These are phyloP conservation scores for Tuta absoluta DNA, from an alignment of 2,888 invertebrate genomes.

Conservation along the genomic window DNA sequence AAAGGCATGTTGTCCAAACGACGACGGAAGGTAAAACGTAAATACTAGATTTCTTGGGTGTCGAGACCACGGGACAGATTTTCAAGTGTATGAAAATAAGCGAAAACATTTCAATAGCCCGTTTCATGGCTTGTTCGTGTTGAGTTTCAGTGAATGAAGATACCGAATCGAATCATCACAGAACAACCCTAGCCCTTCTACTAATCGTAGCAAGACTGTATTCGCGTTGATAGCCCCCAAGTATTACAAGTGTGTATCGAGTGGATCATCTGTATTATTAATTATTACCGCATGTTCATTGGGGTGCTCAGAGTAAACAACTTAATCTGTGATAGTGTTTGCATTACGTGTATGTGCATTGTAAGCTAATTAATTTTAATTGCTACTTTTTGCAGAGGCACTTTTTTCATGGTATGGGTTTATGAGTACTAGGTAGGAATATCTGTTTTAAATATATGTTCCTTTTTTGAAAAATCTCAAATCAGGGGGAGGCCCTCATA, in stretches of 20 bases:
- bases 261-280: not conserved
- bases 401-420: too few species aligned
- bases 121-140: not conserved
- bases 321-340: not conserved
- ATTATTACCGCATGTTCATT: conserved; percentile 6
- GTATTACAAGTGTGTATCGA: not conserved
- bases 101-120: too few species aligned
- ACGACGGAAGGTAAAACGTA: too few species aligned
- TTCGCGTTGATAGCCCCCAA: not conserved
- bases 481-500: too few species aligned
- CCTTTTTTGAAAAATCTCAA: too few species aligned
- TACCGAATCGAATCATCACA: not conserved
- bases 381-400: not conserved
- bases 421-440: too few species aligned
- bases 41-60: too few species aligned
- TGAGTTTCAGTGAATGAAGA: too few species aligned
- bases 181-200: not conserved
- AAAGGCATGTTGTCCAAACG: too few species aligned
- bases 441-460: too few species aligned
- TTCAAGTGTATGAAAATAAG: too few species aligned
- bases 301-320: conserved; percentile 1
- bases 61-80: too few species aligned
- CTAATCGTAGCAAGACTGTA: conserved; percentile 11
- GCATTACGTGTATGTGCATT: not conserved
- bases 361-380: not conserved